These are phyloP conservation scores for Pachycephus smyrnensis DNA, from an alignment of 2,888 invertebrate species.

Conservation along the genomic window DNA sequence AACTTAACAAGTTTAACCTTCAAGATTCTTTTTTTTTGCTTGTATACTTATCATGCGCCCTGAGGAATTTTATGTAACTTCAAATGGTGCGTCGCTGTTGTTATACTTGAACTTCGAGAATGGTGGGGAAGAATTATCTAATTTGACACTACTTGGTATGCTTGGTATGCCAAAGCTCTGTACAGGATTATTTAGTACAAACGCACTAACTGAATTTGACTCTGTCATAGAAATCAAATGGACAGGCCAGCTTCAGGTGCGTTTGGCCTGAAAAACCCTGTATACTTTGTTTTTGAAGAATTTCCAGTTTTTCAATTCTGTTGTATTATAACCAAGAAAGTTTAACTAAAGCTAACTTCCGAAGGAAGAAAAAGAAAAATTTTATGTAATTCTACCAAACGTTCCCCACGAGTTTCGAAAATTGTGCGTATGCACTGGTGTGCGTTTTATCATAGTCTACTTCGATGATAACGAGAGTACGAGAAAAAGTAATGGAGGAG, in stretches of 20 bases:
- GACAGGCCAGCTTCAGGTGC: too few relatives aligned
- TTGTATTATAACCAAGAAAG: neutral
- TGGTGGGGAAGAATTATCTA: constrained; percentile 4
- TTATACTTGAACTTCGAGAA: neutral
- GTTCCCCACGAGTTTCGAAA: constrained; percentile 8
- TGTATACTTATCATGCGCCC: neutral
- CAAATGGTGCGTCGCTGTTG: neutral
- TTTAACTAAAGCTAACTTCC: neutral
- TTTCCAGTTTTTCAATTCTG: constrained; percentile 9
- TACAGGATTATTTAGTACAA: neutral
- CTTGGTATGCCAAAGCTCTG: neutral
- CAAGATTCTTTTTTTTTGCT: neutral
- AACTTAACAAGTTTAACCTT: neutral
- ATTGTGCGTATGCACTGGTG: constrained; percentile 5
- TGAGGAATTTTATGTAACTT: neutral
- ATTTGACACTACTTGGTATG: neutral
- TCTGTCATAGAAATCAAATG: neutral
- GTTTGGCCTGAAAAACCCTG: neutral
- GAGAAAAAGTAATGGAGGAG: neutral
- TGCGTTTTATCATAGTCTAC: constrained; percentile 13
- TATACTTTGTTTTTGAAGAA: neutral
- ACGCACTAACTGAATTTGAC: neutral
- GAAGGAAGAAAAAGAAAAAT: neutral
- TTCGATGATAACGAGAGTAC: neutral
- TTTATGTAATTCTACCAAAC: neutral